phyloP scores from a whole-genome alignment of 2,113 vertebrate genomes.

The Poecile atricapillus region DNA sequence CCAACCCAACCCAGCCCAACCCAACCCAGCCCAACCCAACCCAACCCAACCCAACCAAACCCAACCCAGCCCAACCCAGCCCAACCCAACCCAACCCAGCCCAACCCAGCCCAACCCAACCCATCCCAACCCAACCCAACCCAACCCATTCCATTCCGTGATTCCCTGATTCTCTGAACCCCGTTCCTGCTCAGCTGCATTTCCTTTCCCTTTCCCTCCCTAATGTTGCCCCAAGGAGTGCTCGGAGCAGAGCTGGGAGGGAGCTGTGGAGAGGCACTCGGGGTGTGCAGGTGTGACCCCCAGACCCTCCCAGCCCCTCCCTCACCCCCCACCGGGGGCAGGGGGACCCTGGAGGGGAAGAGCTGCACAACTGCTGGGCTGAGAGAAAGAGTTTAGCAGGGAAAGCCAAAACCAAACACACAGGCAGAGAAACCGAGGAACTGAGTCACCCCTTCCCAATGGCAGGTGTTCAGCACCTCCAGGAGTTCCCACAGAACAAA shows the following conservation, averaged over 20 bases:
- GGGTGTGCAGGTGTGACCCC: neutral
- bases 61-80: no score
- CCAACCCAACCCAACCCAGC: no score
- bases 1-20: no score
- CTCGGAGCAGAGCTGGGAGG: neutral
- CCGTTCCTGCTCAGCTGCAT: neutral
- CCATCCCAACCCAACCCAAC: no score
- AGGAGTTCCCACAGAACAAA: neutral
- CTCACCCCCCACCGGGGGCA: neutral
- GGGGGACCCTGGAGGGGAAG: neutral
- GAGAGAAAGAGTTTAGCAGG: no score
- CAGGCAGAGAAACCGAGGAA: neutral
- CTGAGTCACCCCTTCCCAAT: neutral
- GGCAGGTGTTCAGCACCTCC: neutral
- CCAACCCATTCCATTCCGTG: neutral
- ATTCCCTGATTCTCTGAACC: neutral
- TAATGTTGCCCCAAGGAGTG: neutral
- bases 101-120: no score
- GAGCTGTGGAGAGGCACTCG: neutral
- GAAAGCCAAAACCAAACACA: neutral
- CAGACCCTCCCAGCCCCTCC: neutral
- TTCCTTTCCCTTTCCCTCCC: neutral
- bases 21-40: no score
- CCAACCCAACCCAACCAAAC: no score
- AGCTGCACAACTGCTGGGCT: neutral